These are phyloP conservation scores for Avahi laniger DNA, from an alignment of 2,797 vertebrate species.

Conservation along the genomic window DNA sequence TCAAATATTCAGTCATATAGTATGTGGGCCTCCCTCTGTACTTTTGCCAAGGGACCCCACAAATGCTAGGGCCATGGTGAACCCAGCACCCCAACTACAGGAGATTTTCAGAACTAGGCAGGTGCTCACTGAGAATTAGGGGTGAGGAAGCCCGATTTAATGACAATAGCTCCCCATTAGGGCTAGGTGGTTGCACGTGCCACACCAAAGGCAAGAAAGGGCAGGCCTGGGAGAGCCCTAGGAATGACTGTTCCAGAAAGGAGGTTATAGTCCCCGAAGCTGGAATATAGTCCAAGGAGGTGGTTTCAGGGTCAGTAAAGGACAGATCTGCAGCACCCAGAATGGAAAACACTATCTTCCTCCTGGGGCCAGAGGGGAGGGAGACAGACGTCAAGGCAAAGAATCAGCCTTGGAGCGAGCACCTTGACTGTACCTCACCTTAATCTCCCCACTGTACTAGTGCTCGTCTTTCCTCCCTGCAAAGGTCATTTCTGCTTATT, in stretches of 20 bases:
- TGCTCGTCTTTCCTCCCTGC: background rate
- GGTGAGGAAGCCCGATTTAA: background rate
- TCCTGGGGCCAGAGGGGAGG: background rate
- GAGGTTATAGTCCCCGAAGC: background rate
- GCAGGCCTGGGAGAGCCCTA: background rate
- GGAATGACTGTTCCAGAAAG: background rate
- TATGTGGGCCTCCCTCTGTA: background rate
- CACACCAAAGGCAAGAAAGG: background rate
- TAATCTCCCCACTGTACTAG: background rate
- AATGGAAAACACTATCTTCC: background rate
- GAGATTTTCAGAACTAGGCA: background rate
- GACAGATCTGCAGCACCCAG: background rate
- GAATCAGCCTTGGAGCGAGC: background rate
- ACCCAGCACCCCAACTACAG: background rate
- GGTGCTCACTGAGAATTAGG: background rate
- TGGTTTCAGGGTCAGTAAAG: background rate
- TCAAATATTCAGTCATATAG: constrained; percentile 8
- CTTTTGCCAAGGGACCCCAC: background rate
- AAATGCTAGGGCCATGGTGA: background rate
- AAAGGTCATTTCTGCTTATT: constrained; percentile 17
- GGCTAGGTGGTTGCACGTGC: background rate
- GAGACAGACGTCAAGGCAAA: background rate
- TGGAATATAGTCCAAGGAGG: background rate
- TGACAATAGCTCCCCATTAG: background rate
- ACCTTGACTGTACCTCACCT: background rate